Evolutionary conservation across 2,113 vertebrate species (phyloP).

Genomic region (Corythoichthys haematopterus): DNA sequence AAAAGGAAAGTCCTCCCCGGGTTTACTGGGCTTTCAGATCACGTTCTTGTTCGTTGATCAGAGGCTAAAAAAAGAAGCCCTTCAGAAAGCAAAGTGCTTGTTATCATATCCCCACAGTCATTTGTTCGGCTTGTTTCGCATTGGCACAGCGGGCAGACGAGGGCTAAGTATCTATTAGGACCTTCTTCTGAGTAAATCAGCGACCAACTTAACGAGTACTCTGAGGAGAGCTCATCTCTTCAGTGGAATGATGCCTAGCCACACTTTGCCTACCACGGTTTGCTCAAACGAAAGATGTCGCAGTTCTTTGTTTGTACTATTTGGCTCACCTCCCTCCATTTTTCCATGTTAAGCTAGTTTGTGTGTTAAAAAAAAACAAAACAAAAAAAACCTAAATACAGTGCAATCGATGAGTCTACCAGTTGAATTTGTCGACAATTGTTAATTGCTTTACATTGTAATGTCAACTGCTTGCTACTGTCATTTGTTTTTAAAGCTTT

Average conservation of each 20-base stretch:
- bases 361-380: neutral
- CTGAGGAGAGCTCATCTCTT: conserved; percentile 8
- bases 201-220: conserved; percentile 27
- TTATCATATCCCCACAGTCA: conserved; percentile 32
- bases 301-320: neutral
- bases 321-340: neutral
- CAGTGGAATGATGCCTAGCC: conserved; percentile 5
- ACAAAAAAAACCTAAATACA: neutral
- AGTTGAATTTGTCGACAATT: too few relatives aligned
- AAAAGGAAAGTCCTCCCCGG: conserved; percentile 26
- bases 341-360: neutral
- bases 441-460: too few relatives aligned
- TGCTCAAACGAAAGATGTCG: neutral
- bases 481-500: too few relatives aligned
- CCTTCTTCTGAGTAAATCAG: conserved; percentile 40
- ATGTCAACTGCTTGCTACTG: too few relatives aligned
- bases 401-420: neutral
- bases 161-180: conserved; percentile 27
- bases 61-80: conserved; percentile 19
- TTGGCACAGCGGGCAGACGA: conserved; percentile 16
- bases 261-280: conserved; percentile 2
- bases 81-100: conserved; percentile 31
- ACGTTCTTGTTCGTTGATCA: conserved; percentile 34
- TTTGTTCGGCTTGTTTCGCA: conserved; percentile 31
- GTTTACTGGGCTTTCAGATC: conserved; percentile 23